Percentiles rank a stretch among this genome's conserved stretches.
These are phyloP conservation scores for Hippasteria phrygiana DNA, from an alignment of 53 echinoderm and acorn worm species.

Conservation along the genomic window DNA sequence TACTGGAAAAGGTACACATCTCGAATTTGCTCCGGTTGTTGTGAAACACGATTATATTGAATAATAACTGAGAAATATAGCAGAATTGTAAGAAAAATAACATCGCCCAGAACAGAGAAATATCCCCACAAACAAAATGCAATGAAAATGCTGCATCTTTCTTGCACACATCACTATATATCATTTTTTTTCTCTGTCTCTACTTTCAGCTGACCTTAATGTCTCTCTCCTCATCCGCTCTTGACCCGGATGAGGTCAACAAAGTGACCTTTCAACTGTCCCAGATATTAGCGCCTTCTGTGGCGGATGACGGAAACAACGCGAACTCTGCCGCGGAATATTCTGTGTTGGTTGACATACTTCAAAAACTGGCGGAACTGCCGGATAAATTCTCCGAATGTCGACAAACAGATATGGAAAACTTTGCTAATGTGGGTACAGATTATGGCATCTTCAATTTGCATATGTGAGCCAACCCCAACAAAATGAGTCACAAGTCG, in stretches of 20 bases:
- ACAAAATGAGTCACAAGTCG: too few species aligned
- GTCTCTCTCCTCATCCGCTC: slow-evolving; percentile 35
- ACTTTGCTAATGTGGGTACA: slow-evolving; percentile 45
- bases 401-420: slow-evolving; percentile 27
- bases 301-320: neutral
- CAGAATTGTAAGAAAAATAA: too few species aligned
- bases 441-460: too few species aligned
- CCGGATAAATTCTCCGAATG: slow-evolving; percentile 41
- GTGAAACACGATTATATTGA: too few species aligned
- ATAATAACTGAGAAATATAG: too few species aligned
- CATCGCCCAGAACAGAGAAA: too few species aligned
- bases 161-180: too few species aligned
- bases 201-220: slow-evolving; percentile 39
- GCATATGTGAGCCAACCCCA: too few species aligned
- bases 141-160: too few species aligned
- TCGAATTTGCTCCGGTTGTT: too few species aligned
- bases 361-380: slow-evolving; percentile 37
- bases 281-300: slow-evolving; percentile 30
- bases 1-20: slow-evolving; percentile 45
- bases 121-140: too few species aligned
- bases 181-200: neutral
- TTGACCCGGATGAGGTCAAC: slow-evolving; percentile 50
- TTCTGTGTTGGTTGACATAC: slow-evolving; percentile 11
- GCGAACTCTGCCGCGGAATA: slow-evolving; percentile 25
- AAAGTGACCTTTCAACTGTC: slow-evolving; percentile 53